Base-by-base conservation (phyloP, 2,797 vertebrate genomes). In the Basileuterus tristriatus region DNA sequence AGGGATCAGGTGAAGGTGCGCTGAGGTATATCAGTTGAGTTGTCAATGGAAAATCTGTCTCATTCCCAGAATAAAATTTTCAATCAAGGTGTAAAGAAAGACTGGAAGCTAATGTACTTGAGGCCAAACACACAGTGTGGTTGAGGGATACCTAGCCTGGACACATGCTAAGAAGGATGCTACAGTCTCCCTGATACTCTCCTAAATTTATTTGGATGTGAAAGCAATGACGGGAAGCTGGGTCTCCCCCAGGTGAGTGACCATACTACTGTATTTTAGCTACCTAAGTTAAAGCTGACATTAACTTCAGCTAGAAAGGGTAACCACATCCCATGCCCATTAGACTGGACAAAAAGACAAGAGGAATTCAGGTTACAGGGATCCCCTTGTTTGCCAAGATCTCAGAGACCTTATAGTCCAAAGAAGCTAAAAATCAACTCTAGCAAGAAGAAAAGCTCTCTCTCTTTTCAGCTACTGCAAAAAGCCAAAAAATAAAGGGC, bases 111-210 rank as follows among this genome's bases (percentile, higher is more conserved):
- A 84, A 53, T 11, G 32, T 44, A 55, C 52, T 30, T 49, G 44
- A 39, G 39, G 26, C 22, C 47, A 87, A 93, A 65, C 34, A 67
- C 23, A 34, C 7, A 32, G 32, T 2, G 4, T 71, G 43, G 55
- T 41, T 0, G 0, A 58, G 59, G 50, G 21, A 75, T 26, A 64
- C 9, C 8, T 46, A 60, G n/a, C 10, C 83, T 43, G 29, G 19
- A 58, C 27, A 46, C 3, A 4, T 22, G 58, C 30, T 58, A 58
- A 68, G 39, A 74, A 83, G n/a, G 53, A 86, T 60, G 27, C 14
- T 60, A 46, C 12, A 16, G 11, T 43, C 43, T 90, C 43, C 58
- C 18, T 64, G 15, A 74, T 52, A 83, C 9, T 68, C 41, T 64
- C 14, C 34, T 50, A 76, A 81, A 83, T 58, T 83, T 13, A 83